phyloP scores from a whole-genome alignment of 2,888 invertebrate genomes.

The Eledone cirrhosa region DNA sequence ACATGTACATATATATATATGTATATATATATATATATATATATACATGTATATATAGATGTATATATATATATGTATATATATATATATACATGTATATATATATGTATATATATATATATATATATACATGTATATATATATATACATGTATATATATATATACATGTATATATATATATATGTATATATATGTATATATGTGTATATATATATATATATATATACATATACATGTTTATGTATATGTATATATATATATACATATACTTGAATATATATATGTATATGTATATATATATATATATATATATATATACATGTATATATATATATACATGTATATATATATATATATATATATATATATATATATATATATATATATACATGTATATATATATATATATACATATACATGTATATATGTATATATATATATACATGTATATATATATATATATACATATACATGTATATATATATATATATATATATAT shows the following conservation, averaged over 20 bases:
- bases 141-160: neutral
- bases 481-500: neutral
- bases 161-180: neutral
- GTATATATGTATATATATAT: neutral
- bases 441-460: neutral
- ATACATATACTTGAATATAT: neutral
- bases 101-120: neutral
- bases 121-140: neutral
- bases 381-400: neutral
- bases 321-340: neutral
- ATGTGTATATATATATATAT: neutral
- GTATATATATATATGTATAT: neutral
- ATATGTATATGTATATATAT: neutral
- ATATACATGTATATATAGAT: neutral
- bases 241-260: neutral
- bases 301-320: neutral
- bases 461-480: neutral
- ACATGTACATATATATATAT: neutral
- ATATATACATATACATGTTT: neutral
- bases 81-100: neutral
- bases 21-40: neutral
- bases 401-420: neutral
- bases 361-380: constrained; percentile 1
- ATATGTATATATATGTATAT: neutral
- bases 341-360: neutral